Percentiles rank a stretch among this genome's conserved stretches.
Evolutionary conservation across 1,140 invertebrate species (phyloP).

Genomic region (Drosophila albomicans): DNA sequence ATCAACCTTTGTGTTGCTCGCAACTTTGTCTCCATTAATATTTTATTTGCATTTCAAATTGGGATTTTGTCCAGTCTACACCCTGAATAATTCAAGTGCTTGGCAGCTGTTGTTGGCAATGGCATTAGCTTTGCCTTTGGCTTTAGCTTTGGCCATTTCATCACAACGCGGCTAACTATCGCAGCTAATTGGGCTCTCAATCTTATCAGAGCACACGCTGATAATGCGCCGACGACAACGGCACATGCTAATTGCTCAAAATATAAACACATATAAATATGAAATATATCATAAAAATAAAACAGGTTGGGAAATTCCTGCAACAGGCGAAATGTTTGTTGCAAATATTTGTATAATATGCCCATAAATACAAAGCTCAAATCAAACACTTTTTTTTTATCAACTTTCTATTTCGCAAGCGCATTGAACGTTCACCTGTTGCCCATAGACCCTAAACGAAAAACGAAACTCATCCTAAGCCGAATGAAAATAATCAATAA

Average conservation of each 20-base stretch:
- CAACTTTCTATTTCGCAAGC: conserved; percentile 73
- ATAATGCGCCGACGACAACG: conserved; percentile 16
- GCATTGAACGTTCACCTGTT: conserved; percentile 55
- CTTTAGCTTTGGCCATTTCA: conserved; percentile 22
- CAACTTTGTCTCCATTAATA: conserved; percentile 4
- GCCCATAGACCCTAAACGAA: conserved; percentile 14
- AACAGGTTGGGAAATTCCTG: conserved; percentile 3
- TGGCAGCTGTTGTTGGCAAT: not conserved
- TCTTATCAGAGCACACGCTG: conserved; percentile 45
- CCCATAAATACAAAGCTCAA: not conserved
- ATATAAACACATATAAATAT: not conserved
- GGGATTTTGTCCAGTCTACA: not conserved
- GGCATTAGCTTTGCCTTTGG: not conserved
- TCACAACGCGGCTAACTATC: conserved; percentile 14
- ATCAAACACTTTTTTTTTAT: conserved; percentile 34
- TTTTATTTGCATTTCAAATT: conserved; percentile 18
- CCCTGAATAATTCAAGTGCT: not conserved
- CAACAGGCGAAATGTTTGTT: not conserved
- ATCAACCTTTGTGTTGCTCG: not conserved
- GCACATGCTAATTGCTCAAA: conserved; percentile 25
- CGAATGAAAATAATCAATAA: not conserved
- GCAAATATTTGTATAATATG: conserved; percentile 8
- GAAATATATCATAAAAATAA: not conserved
- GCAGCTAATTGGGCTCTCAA: conserved; percentile 40
- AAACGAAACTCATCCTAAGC: conserved; percentile 24